Evolutionary conservation across 2,113 vertebrate genomes (phyloP), one percentile per base, ranked within the genome.

Genomic region (Bubo bubo): DNA sequence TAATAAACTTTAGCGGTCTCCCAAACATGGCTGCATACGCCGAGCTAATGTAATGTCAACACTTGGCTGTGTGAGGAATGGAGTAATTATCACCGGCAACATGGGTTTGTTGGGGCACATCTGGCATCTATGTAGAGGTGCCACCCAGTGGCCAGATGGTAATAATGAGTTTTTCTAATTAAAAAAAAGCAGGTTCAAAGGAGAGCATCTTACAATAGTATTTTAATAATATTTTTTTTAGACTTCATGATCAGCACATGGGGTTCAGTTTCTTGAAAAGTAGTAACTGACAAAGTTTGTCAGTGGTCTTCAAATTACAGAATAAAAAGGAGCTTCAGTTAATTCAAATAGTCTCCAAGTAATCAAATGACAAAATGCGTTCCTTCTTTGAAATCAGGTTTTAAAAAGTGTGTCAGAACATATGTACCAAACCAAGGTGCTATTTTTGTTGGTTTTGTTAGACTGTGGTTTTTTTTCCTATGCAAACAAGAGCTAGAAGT

Each of bases 91-190:
- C 24, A 28, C 43, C 37, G 41, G 26, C 27, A 60, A 5, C 28
- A 0, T 17, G 58, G 32, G 5, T 68, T 92, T 79, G 27, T n/a
- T 83, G 58, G 45, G 66, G 55, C 79, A 72, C 41, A 59, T 37
- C 35, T 75, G 81, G 52, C 41, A 52, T 24, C 60, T 63, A 4
- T 74, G 76, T 35, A 45, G 62, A 76, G n/a, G 59, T 97, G 97
- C 97, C 97, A 97, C 92, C 96, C 80, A 92, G 96, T 95, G 97
- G 97, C 77, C 86, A 77, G 22, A 68, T 50, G 30, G 43, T 63
- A 72, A 55, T 49, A 81, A 89, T 13, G 53, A 87, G 17, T 14
- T 91, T 77, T 63, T 72, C 47, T 55, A 37, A 50, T 58, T 11
- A 35, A 5, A 13, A 32, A 56, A 10, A 6, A 6, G 4, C 55